Percentiles rank a stretch among this genome's conserved stretches.
Conservation (phyloP, 1,140 invertebrate species). For the Argopecten irradians region DNA sequence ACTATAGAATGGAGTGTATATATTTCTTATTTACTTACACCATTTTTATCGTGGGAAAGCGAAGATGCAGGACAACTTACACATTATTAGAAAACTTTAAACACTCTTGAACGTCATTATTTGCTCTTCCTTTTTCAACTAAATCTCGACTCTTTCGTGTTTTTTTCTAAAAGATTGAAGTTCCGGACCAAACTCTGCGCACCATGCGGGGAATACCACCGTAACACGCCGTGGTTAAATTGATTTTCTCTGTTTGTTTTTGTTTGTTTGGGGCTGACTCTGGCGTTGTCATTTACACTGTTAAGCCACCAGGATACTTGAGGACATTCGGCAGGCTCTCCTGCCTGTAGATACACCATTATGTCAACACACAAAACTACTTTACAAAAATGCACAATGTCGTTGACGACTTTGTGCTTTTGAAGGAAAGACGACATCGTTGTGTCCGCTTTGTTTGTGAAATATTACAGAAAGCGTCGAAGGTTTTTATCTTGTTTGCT, state of each 20-base stretch:
- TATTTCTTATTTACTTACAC: not conserved
- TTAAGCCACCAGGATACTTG: not conserved
- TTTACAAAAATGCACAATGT: slow-evolving; percentile 18
- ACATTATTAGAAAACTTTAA: not conserved
- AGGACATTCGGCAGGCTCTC: not conserved
- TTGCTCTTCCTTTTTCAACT: not conserved
- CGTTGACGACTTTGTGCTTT: slow-evolving; percentile 8
- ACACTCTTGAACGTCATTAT: not conserved
- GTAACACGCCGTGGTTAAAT: not conserved
- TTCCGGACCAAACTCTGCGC: not conserved
- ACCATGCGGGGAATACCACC: slow-evolving; percentile 12
- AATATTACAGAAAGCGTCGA: slow-evolving; percentile 8
- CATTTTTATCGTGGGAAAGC: slow-evolving; percentile 4
- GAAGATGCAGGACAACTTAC: not conserved
- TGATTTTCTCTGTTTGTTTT: not conserved
- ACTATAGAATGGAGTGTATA: not conserved
- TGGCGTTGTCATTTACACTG: slow-evolving; percentile 11
- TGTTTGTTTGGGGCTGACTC: not conserved
- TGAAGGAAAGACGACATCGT: not conserved
- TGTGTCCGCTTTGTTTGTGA: slow-evolving; percentile 1
- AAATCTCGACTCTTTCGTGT: not conserved
- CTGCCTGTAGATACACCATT: not conserved
- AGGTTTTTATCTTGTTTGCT: slow-evolving; percentile 22
- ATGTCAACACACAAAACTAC: slow-evolving; percentile 5
- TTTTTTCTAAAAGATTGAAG: slow-evolving; percentile 10